Base-by-base conservation (phyloP, 2,113 vertebrate genomes). In the Ictidomys tridecemlineatus region DNA sequence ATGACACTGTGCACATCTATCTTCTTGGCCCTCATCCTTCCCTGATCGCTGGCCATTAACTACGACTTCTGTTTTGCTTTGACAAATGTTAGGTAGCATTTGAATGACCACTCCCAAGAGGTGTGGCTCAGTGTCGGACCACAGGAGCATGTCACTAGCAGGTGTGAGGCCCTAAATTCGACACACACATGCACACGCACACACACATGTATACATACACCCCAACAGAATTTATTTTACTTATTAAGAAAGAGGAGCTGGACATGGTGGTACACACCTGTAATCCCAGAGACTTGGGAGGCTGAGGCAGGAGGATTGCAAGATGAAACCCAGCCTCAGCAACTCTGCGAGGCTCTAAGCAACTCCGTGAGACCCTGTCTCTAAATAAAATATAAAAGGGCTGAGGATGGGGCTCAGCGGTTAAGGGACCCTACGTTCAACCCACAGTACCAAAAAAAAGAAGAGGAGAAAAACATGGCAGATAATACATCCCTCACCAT, bases 341-440 rank as follows among this genome's bases (percentile, higher is more conserved):
- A 58, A 58, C 20, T 58, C 0, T 0, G 2, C 0, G 0, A 58
- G 56, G 20, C 56, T 17, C 56, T 58, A 24, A 58, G 6, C 20
- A 58, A 58, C 56, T 58, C 20, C 8, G 7, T 8, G 20, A 58
- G 56, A 58, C 20, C 2, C 20, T 58, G 18, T 58, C 56, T 58
- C 56, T 58, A 58, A 58, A 58, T 58, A 58, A 58, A 58, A 58
- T 8, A 24, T 20, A 58, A 22, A 22, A 8, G 56, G 56, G 56
- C 1, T 24, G 20, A 2, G 20, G 7, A 58, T 58, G 56, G 56
- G 7, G 7, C 7, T 58, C 2, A 24, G 56, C 20, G 2, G 6
- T 22, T 58, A 58, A 7, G 56, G 0, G 7, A 20, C 20, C 56
- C 56, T 58, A 7, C 7, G 2, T 58, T 58, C 56, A 58, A 58